A percentile compares a stretch with the other conserved stretches of the same genome.
Evolutionary conservation across 2,888 invertebrate species (phyloP).

Genomic region (Idaea straminata): DNA sequence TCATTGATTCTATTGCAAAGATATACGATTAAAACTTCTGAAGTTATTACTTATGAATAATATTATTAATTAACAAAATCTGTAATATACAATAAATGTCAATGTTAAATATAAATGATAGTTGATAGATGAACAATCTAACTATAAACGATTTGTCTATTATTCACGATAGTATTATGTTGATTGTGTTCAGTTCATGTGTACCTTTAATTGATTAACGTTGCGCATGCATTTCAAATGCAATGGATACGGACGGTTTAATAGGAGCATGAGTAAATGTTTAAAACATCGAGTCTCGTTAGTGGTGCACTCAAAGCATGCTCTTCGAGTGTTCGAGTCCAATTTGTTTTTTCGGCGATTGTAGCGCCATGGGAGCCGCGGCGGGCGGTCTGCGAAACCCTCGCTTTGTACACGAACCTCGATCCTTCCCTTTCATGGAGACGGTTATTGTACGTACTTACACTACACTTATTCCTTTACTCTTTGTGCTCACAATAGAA

Average conservation of each 20-base stretch:
- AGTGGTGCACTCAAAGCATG: conserved; percentile 35
- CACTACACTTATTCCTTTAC: conserved; percentile 52
- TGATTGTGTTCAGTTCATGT: not conserved
- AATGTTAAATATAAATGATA: not conserved
- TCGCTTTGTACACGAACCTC: conserved; percentile 55
- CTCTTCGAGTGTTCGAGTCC: conserved; percentile 33
- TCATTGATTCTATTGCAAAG: not conserved
- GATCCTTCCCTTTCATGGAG: conserved; percentile 59
- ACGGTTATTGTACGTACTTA: conserved; percentile 58
- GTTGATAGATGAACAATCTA: too few relatives aligned
- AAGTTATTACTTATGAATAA: not conserved
- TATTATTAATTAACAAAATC: not conserved
- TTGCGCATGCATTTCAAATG: conserved; percentile 13
- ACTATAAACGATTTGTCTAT: not conserved
- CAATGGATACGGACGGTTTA: conserved; percentile 16
- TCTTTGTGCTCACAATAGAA: conserved; percentile 53
- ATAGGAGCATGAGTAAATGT: conserved; percentile 37
- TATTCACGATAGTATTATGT: not conserved
- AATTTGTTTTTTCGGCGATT: conserved; percentile 64
- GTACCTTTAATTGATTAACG: conserved; percentile 16
- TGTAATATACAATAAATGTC: too few relatives aligned
- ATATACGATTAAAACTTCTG: not conserved
- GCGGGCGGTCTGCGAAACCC: conserved; percentile 61
- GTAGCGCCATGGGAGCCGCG: conserved; percentile 53
- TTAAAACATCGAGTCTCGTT: conserved; percentile 54